Conservation (phyloP, 2,888 invertebrate genomes). For the Tachystola acroxantha region DNA sequence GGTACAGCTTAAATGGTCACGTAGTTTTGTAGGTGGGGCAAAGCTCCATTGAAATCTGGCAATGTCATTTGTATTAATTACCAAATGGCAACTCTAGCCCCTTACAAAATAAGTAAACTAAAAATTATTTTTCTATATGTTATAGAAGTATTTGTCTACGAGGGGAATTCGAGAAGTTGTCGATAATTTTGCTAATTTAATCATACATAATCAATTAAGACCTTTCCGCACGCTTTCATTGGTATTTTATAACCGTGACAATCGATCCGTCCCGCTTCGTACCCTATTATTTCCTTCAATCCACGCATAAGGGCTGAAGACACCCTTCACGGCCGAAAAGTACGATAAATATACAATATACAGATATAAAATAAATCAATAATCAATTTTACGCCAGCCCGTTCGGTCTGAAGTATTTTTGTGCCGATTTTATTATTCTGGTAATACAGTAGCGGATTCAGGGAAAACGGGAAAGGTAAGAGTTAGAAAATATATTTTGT, state of each 20-base stretch:
- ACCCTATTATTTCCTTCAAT: conserved; percentile 40
- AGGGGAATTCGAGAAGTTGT: too few species aligned
- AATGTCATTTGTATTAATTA: too few species aligned
- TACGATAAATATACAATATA: conserved; percentile 11
- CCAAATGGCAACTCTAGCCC: too few species aligned
- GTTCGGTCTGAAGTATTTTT: conserved; percentile 51
- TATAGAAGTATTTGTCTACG: too few species aligned
- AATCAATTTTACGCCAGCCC: conserved; percentile 71
- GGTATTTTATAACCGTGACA: conserved; percentile 31
- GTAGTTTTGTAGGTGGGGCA: too few species aligned
- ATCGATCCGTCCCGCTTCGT: conserved; percentile 45
- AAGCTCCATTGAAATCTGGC: too few species aligned
- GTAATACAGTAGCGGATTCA: conserved; percentile 24
- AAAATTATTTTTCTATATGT: too few species aligned
- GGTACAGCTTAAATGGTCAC: too few species aligned
- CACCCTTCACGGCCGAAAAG: conserved; percentile 13
- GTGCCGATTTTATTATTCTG: conserved; percentile 59
- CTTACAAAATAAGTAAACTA: too few species aligned
- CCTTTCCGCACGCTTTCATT: conserved; percentile 1
- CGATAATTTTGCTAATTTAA: too few species aligned
- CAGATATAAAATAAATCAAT: conserved; percentile 61
- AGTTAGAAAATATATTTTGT: too few species aligned
- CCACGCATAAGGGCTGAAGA: conserved; percentile 26
- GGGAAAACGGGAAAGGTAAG: too few species aligned
- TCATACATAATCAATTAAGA: conserved; percentile 4